A percentile compares a stretch with the other conserved stretches of the same genome.
phyloP scores from a whole-genome alignment of 2,888 invertebrate genomes.

The Lymantria monacha region DNA sequence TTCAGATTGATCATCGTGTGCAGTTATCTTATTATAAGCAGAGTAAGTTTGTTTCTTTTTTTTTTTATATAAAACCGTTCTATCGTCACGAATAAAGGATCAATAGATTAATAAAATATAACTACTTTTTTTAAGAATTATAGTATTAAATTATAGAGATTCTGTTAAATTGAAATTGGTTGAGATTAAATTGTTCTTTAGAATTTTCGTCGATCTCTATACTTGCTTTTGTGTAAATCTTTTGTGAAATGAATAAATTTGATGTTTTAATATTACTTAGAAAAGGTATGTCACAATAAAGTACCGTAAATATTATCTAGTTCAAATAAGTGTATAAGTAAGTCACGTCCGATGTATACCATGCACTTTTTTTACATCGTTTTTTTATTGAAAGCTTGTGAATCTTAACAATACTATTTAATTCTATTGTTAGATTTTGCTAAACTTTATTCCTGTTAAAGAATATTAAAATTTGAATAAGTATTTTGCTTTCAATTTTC shows the following conservation, averaged over 20 bases:
- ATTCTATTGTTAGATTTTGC: too few relatives aligned
- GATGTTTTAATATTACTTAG: neutral
- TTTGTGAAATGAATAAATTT: neutral
- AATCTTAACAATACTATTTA: too few relatives aligned
- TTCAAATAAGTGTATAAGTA: neutral
- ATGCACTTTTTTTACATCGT: too few relatives aligned
- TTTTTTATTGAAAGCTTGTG: too few relatives aligned
- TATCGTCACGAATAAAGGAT: neutral
- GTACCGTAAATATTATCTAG: neutral
- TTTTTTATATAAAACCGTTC: neutral
- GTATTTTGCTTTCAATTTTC: too few relatives aligned
- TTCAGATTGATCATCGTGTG: constrained; percentile 62
- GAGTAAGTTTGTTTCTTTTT: constrained; percentile 44
- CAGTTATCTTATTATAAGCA: constrained; percentile 51
- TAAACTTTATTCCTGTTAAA: too few relatives aligned
- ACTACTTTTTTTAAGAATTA: neutral
- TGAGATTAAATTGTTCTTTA: neutral
- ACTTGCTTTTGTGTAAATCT: neutral
- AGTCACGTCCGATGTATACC: neutral
- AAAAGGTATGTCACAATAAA: neutral
- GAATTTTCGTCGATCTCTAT: neutral
- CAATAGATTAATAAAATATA: neutral
- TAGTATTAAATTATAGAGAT: neutral
- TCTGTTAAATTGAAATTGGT: neutral
- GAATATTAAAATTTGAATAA: too few relatives aligned